phyloP scores from a whole-genome alignment of 2,888 invertebrate species.

The Athripsodes cinereus region DNA sequence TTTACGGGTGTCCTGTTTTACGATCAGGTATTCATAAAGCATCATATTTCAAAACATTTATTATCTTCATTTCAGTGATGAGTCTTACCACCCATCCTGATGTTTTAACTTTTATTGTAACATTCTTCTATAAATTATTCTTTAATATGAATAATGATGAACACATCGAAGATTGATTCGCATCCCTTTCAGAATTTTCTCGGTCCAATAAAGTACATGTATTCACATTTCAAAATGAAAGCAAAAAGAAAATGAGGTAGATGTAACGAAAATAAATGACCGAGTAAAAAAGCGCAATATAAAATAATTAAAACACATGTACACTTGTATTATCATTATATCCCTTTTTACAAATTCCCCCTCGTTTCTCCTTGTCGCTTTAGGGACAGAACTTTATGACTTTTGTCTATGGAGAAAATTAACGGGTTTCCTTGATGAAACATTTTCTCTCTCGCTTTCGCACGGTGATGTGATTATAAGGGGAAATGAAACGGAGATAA shows the following conservation, averaged over 20 bases:
- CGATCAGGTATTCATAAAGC: too few species aligned
- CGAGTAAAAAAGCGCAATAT: background rate
- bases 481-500: background rate
- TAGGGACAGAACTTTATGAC: background rate
- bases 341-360: background rate
- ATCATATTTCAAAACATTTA: too few species aligned
- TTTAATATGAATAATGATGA: too few species aligned
- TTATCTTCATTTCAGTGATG: too few species aligned
- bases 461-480: background rate
- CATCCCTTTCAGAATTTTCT: background rate
- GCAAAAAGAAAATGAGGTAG: background rate
- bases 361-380: background rate
- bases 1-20: too few species aligned
- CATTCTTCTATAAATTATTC: too few species aligned
- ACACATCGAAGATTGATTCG: too few species aligned
- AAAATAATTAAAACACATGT: background rate
- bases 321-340: background rate
- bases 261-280: background rate
- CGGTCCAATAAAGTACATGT: background rate
- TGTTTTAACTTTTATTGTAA: too few species aligned
- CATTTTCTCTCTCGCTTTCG: background rate
- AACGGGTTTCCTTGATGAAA: conserved; percentile 3
- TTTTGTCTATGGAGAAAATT: conserved; percentile 1
- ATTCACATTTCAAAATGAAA: background rate
- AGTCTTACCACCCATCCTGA: too few species aligned